Evolutionary conservation across 2,113 vertebrate genomes (phyloP), one percentile per base, ranked within the genome.

Genomic region (Vireo altiloquus): DNA sequence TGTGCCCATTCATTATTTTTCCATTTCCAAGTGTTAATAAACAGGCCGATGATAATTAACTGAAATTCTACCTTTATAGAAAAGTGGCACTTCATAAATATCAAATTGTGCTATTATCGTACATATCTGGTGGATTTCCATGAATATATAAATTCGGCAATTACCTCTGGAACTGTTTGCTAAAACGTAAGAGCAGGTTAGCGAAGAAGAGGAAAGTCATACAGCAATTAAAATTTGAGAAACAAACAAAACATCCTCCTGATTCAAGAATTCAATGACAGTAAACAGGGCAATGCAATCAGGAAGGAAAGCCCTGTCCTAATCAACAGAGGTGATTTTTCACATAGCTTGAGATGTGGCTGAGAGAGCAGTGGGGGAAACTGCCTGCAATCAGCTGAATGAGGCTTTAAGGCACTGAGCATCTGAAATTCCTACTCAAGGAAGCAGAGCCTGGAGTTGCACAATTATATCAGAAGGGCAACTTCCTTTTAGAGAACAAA

Each of bases 81-180:
- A 98, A 98, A 97, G 94, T 97, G 97, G 91, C 95, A 96, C 97
- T 98, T 98, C 96, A 98, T 98, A 98, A 98, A 97, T 98, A 98
- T 91, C 94, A 96, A 97, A 97, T 97, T 94, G 97, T 97, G 97
- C 97, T 97, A 97, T 96, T 97, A 97, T 96, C n/a, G 86, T 90
- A 95, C 89, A 40, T 96, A 95, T 97, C 79, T 90, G 69, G 92
- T 96, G 92, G 74, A 82, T 97, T 98, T 97, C 96, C 96, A 97
- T 97, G 97, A 97, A 98, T 97, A 96, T 94, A 98, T 97, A 97
- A 97, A 96, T 96, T 91, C 37, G 1, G 86, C 97, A 98, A 97
- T 98, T 98, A 97, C 93, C 75, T 92, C 89, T 95, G 96, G 92
- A 97, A 90, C 64, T 96, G 65, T 91, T 96, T 97, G 92, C 92